Evolutionary conservation across 2,113 vertebrate species (phyloP), one percentile per base, ranked within the genome.

Genomic region (Muscicapa adusta): DNA sequence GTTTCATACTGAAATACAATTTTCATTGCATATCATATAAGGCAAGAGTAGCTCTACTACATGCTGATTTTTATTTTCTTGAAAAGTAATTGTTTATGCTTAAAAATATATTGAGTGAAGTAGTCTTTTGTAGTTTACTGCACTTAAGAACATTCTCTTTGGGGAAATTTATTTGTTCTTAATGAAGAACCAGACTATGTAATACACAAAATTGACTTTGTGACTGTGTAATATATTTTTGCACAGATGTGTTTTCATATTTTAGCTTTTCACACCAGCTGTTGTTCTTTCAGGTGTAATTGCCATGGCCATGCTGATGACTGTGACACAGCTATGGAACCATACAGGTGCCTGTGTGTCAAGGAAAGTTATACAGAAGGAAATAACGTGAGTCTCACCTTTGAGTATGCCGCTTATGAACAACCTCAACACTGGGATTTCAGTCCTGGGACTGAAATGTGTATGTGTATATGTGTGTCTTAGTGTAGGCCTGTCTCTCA

Each of bases 241-340:
- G 45, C 33, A 62, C 23, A 67, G 48, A 60, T 22, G 12, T 67
- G 17, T 78, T 82, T 73, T 72, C 19, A 17, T 31, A 4, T 77
- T 81, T 67, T 48, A 67, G 43, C 42, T 58, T 76, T 78, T 72
- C 84, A 74, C 17, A 20, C 34, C 81, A 18, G n/a, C 18, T 60
- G 1, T 61, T 93, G 12, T 96, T 86, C 4, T 91, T 93, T 67
- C 96, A 99, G 99, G 91, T 99, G 99, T 89, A 98, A 99, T 93
- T 99, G 99, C 97, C 96, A 98, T 5, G 98, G 99, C 74, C 99
- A 99, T 28, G 98, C 99, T 23, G 96, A 98, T 91, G 87, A 82
- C 38, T 99, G 99, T 33, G 98, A 99, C 51, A 97, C 96, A 36
- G 91, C 72, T 51, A 58, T 96, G 79, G 97, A 88, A 18, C 98